Evolutionary conservation across 2,888 invertebrate genomes (phyloP), one percentile per base, ranked within the genome.

Genomic region (Aphodius granarius): DNA sequence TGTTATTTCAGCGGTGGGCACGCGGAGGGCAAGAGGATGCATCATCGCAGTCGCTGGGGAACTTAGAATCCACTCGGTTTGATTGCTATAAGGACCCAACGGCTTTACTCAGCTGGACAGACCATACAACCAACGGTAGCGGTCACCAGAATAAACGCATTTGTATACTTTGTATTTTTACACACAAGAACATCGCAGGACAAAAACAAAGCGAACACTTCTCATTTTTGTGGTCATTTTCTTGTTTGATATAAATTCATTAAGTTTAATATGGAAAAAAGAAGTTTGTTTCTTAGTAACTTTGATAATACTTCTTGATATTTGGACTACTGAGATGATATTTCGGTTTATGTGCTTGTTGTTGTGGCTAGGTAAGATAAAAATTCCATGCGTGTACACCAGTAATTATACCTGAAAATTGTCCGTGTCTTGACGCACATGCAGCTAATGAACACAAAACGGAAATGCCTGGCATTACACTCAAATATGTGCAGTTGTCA

Each of bases 131-230:
- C 72, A 63, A 63, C 63, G 62, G 72, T 16, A 21, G 22, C 79
- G 79, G 80, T 80, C 79, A 79, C 76, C 80, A 79, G 79, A 80
- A 80, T 79, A 80, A 80, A 80, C 79, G 78, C 79, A 79, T 80
- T 80, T 80, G 75, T 77, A 72, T 74, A 76, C n/a, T n/a, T n/a
- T n/a, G n/a, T n/a, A n/a, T n/a, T n/a, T n/a, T n/a, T n/a, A n/a
- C n/a, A n/a, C n/a, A n/a, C n/a, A n/a, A n/a, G n/a, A n/a, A n/a
- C n/a, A n/a, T n/a, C n/a, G n/a, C n/a, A n/a, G n/a, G n/a, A n/a
- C n/a, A n/a, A n/a, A n/a, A n/a, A n/a, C n/a, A n/a, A n/a, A n/a
- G n/a, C n/a, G n/a, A n/a, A n/a, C n/a, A n/a, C n/a, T n/a, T n/a
- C n/a, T n/a, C n/a, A n/a, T n/a, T n/a, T n/a, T n/a, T n/a, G n/a